A percentile compares a stretch with the other conserved stretches of the same genome.
Evolutionary conservation across 2,797 vertebrate species (phyloP).

Genomic region (Acanthurus lineatus): DNA sequence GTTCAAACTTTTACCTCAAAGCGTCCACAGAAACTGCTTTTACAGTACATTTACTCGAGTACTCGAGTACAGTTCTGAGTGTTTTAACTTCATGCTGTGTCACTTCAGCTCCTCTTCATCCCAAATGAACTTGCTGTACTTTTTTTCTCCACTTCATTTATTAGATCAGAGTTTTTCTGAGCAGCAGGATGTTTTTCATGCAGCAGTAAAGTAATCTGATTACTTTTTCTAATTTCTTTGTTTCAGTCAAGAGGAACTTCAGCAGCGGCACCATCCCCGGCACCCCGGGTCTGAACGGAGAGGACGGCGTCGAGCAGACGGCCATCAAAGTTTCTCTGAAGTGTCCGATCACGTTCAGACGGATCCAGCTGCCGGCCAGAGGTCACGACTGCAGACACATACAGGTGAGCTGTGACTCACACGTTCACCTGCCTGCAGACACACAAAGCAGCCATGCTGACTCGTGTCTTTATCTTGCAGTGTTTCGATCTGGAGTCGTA

Average conservation of each 20-base stretch:
- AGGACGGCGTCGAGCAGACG: slow-evolving; percentile 96
- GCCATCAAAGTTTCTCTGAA: slow-evolving; percentile 98
- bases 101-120: too few relatives aligned
- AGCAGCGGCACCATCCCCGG: slow-evolving; percentile 95
- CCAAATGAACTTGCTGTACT: too few relatives aligned
- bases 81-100: too few relatives aligned
- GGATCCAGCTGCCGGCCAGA: slow-evolving; percentile 95
- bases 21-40: too few relatives aligned
- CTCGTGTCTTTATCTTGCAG: slow-evolving; percentile 75
- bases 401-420: slow-evolving; percentile 77
- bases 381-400: slow-evolving; percentile 96
- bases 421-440: background rate
- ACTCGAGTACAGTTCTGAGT: background rate
- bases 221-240: background rate
- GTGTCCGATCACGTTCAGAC: slow-evolving; percentile 96
- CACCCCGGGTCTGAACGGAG: slow-evolving; percentile 93
- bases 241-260: slow-evolving; percentile 95
- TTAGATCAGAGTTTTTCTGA: too few relatives aligned
- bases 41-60: background rate
- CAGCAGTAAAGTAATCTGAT: too few relatives aligned
- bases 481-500: slow-evolving; percentile 98
- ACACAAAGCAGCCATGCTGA: too few relatives aligned
- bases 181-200: background rate
- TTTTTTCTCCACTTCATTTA: too few relatives aligned
- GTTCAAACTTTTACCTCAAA: too few relatives aligned